phyloP scores from a whole-genome alignment of 2,888 invertebrate species.

The Geophilus truncorum region DNA sequence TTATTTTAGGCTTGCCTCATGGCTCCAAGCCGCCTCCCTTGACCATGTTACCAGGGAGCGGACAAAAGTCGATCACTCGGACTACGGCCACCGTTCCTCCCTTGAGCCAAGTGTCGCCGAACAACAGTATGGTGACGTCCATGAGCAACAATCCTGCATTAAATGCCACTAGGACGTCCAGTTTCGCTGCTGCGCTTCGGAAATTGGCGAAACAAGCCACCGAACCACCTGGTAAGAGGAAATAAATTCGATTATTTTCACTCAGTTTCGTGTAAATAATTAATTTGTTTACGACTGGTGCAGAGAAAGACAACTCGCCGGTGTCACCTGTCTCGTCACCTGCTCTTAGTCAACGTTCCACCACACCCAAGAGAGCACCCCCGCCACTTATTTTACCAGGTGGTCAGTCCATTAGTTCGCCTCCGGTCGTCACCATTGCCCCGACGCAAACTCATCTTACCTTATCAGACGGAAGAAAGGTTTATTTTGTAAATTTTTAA shows the following conservation, averaged over 20 bases:
- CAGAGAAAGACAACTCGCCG: conserved; percentile 40
- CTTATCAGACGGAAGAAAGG: conserved; percentile 42
- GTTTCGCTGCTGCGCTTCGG: conserved; percentile 82
- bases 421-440: conserved; percentile 49
- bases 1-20: conserved; percentile 41
- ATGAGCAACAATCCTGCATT: conserved; percentile 42
- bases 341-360: conserved; percentile 41
- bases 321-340: conserved; percentile 40
- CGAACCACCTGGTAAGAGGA: conserved; percentile 37
- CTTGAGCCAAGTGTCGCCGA: conserved; percentile 46
- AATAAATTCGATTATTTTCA: background rate
- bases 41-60: conserved; percentile 42
- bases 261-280: background rate
- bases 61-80: conserved; percentile 38
- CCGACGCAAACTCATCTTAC: conserved; percentile 45
- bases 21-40: conserved; percentile 46
- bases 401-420: conserved; percentile 44
- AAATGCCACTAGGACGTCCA: conserved; percentile 53
- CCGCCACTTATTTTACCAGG: conserved; percentile 44
- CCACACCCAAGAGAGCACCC: conserved; percentile 45
- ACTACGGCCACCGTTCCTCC: conserved; percentile 49
- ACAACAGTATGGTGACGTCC: conserved; percentile 31
- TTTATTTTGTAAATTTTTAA: conserved; percentile 34
- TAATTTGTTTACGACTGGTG: too few relatives aligned
- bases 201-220: conserved; percentile 86